Conservation (phyloP, 1,140 invertebrate genomes). For the Drosophila arizonae region DNA sequence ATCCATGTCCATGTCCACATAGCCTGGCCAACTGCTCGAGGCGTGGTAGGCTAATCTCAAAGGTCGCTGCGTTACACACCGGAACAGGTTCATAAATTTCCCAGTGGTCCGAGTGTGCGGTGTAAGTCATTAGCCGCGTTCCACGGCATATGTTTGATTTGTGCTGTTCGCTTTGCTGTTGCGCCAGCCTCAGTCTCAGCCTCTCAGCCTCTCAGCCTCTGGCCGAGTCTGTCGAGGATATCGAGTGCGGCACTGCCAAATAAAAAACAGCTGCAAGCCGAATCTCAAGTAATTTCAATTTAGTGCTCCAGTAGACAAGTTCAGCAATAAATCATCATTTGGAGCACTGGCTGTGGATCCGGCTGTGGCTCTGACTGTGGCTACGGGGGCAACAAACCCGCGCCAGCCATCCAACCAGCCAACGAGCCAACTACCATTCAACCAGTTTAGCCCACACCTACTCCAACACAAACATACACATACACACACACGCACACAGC, state of each 20-base stretch:
- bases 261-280: conserved; percentile 19
- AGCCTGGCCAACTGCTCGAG: conserved; percentile 15
- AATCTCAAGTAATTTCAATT: conserved; percentile 59
- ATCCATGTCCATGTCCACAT: neutral
- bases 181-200: too few species aligned
- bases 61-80: conserved; percentile 62
- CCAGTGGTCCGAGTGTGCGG: conserved; percentile 42
- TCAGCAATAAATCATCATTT: conserved; percentile 76
- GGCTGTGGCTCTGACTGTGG: neutral
- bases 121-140: conserved; percentile 44
- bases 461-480: conserved; percentile 47
- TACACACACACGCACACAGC: conserved; percentile 35
- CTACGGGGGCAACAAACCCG: conserved; percentile 52
- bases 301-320: conserved; percentile 70
- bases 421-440: conserved; percentile 38
- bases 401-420: conserved; percentile 17
- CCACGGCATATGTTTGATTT: conserved; percentile 37
- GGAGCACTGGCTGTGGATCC: conserved; percentile 20
- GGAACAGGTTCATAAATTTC: conserved; percentile 80
- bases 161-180: neutral
- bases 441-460: conserved; percentile 79
- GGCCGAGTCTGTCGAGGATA: conserved; percentile 35
- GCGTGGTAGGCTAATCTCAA: conserved; percentile 57
- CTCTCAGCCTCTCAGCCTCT: neutral
- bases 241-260: conserved; percentile 17